phyloP scores from a whole-genome alignment of 2,888 invertebrate genomes.

The Cephus nigrinus region DNA sequence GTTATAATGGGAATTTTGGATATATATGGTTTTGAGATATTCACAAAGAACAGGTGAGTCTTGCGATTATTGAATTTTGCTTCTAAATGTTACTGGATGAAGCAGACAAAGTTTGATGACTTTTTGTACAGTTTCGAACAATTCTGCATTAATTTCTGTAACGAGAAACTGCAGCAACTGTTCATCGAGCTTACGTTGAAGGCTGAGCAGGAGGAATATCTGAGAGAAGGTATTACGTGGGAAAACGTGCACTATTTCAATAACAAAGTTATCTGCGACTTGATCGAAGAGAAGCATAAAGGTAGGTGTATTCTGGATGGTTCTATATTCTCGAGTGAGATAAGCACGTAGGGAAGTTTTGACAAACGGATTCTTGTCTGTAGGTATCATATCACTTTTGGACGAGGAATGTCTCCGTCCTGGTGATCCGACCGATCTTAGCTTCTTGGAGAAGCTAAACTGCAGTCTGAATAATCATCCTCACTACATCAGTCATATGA shows the following conservation, averaged over 20 bases:
- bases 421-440: slow-evolving; percentile 85
- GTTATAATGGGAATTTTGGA: slow-evolving; percentile 90
- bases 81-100: neutral
- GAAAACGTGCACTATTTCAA: slow-evolving; percentile 90
- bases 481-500: slow-evolving; percentile 87
- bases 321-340: slow-evolving; percentile 5
- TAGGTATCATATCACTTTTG: slow-evolving; percentile 84
- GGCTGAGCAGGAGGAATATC: slow-evolving; percentile 93
- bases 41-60: slow-evolving; percentile 83
- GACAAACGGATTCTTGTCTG: slow-evolving; percentile 24
- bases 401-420: slow-evolving; percentile 94
- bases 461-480: slow-evolving; percentile 78
- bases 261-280: slow-evolving; percentile 92
- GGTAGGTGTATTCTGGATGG: slow-evolving; percentile 66
- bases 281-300: slow-evolving; percentile 90
- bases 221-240: slow-evolving; percentile 92
- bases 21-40: slow-evolving; percentile 95
- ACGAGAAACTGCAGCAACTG: slow-evolving; percentile 93
- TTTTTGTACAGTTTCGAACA: slow-evolving; percentile 81
- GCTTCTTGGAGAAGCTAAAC: slow-evolving; percentile 84
- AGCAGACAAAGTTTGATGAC: neutral
- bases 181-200: slow-evolving; percentile 92
- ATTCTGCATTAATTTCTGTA: slow-evolving; percentile 96
- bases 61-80: neutral
- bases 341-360: neutral